Conservation (phyloP, 2,113 vertebrate species). For the Ancistrus triradiatus region DNA sequence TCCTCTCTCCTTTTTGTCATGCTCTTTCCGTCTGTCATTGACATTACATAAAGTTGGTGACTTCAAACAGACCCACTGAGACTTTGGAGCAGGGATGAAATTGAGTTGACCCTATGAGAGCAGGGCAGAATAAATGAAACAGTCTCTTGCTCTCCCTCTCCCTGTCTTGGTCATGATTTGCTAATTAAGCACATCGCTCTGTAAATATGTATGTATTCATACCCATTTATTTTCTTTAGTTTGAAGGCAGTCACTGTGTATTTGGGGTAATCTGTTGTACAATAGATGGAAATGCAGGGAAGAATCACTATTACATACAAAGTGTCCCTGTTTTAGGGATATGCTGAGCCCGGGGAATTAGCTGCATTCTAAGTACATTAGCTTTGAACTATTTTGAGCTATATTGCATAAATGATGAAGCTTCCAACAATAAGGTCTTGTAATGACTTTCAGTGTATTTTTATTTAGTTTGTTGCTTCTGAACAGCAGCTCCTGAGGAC, state of each 20-base stretch:
- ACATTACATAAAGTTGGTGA: slow-evolving; percentile 52
- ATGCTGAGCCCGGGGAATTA: too few relatives aligned
- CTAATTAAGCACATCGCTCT: slow-evolving; percentile 69
- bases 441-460: too few relatives aligned
- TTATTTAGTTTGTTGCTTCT: too few relatives aligned
- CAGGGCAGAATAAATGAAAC: slow-evolving; percentile 52
- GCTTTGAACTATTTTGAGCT: too few relatives aligned
- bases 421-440: too few relatives aligned
- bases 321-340: too few relatives aligned
- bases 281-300: too few relatives aligned
- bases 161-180: slow-evolving; percentile 43
- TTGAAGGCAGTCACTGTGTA: slow-evolving; percentile 38
- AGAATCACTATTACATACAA: too few relatives aligned
- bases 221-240: slow-evolving; percentile 31
- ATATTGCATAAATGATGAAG: too few relatives aligned
- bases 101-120: slow-evolving; percentile 61
- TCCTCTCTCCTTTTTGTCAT: slow-evolving; percentile 33
- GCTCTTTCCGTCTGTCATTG: slow-evolving; percentile 49
- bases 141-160: slow-evolving; percentile 27
- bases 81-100: slow-evolving; percentile 57
- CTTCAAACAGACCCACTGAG: slow-evolving; percentile 55
- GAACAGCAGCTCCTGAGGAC: too few relatives aligned
- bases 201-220: slow-evolving; percentile 42
- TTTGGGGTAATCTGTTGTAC: too few relatives aligned
- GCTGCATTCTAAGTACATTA: too few relatives aligned